Conservation (phyloP, 37 sponge, comb jelly and placozoan species). For the Bolinopsis microptera region DNA sequence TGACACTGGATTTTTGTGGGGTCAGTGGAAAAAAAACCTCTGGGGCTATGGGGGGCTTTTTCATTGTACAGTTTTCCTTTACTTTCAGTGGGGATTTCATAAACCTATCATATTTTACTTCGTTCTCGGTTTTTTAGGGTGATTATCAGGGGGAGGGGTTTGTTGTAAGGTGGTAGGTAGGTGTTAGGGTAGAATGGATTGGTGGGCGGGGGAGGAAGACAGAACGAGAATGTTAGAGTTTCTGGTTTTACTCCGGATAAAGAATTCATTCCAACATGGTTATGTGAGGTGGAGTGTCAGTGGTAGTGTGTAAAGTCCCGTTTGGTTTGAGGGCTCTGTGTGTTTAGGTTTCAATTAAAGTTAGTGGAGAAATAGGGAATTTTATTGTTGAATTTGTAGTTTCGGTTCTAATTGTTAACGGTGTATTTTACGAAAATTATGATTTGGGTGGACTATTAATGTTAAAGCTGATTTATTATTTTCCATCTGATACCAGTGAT, state of each 20-base stretch:
- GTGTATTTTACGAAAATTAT: too few species aligned
- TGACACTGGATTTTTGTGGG: neutral
- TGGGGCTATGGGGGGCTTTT: neutral
- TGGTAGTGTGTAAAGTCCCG: too few species aligned
- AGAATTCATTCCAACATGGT: neutral
- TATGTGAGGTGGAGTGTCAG: neutral
- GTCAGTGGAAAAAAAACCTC: neutral
- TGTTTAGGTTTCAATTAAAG: too few species aligned
- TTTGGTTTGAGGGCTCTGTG: too few species aligned
- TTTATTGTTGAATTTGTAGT: too few species aligned
- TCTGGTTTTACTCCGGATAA: neutral
- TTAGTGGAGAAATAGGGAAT: too few species aligned
- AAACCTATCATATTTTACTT: neutral
- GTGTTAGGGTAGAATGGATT: neutral
- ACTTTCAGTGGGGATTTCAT: neutral
- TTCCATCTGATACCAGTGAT: too few species aligned
- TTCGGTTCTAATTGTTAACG: too few species aligned
- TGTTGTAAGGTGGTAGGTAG: neutral
- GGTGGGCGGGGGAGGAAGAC: neutral
- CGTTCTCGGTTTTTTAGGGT: too few species aligned
- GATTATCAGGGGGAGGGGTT: neutral
- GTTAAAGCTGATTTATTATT: too few species aligned
- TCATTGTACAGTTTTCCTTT: constrained; percentile 16
- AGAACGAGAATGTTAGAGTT: neutral
- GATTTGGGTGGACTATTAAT: too few species aligned